Evolutionary conservation across 2,113 vertebrate genomes (phyloP), one percentile per base, ranked within the genome.

Genomic region (Mormyrus lacerda): DNA sequence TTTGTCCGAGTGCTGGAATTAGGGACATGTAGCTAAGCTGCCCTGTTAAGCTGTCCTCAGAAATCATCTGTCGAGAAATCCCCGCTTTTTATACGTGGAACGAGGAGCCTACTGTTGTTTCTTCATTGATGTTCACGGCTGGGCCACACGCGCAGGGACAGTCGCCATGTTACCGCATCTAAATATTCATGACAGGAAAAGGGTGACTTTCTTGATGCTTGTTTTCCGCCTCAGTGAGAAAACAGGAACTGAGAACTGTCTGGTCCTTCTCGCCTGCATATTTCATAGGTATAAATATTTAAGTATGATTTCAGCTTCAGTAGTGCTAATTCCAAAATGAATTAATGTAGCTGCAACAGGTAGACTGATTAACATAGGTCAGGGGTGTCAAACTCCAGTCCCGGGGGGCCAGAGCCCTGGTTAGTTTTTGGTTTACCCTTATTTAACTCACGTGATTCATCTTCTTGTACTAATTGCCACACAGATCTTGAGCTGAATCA

Each of bases 161-260:
- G 45, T 87, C 39, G 15, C n/a, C 2, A 13, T 27, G 17, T 48
- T 50, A 19, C 87, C 13, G 45, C 42, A 27, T 90, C 93, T 89
- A 94, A 93, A 93, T 92, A 93, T 93, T 91, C 85, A 93, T 92
- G 92, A 93, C 53, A 88, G 87, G 91, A 88, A 89, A 93, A 91
- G 90, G 90, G 92, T 90, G 93, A 90, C 92, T 92, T 89, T 55
- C 82, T 42, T 90, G 2, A 31, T 17, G 39, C 87, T 31, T 31
- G n/a, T 7, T 31, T 91, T 89, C 92, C 91, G 44, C 83, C 92
- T 90, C 53, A 35, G 85, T 42, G 87, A 87, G 58, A 90, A 91
- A 89, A 79, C 44, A 89, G 88, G 90, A 79, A 53, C 45, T n/a
- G 44, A 5, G 89, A 91, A 90, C 85, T 90, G 89, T 88, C 88